Conservation (phyloP, 2,797 vertebrate genomes). For the Coccyzus lansbergi region DNA sequence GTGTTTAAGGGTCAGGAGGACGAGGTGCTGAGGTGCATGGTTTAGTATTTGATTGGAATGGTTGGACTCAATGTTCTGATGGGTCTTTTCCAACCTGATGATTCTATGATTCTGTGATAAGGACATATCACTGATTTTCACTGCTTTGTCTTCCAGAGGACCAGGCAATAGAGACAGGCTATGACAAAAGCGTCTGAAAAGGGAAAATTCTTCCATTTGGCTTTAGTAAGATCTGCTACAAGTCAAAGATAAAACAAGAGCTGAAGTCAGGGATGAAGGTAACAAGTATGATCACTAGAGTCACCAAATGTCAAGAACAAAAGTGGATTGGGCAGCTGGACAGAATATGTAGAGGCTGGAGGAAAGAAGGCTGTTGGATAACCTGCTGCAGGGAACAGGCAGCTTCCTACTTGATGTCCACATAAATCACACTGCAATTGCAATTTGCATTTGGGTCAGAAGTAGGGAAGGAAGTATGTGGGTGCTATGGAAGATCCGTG, state of each 20-base stretch:
- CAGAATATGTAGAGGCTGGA: background rate
- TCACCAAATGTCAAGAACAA: background rate
- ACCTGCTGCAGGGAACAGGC: background rate
- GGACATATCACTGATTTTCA: background rate
- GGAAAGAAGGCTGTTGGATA: background rate
- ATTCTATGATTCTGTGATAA: too few species aligned
- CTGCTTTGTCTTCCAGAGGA: background rate
- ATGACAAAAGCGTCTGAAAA: background rate
- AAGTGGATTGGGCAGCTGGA: background rate
- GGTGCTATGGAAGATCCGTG: accelerated
- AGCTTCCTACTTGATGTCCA: background rate
- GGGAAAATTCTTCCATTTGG: background rate
- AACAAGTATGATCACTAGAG: background rate
- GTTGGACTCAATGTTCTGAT: too few species aligned
- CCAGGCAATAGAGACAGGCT: background rate
- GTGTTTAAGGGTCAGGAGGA: too few species aligned
- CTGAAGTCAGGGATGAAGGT: background rate
- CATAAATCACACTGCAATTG: background rate
- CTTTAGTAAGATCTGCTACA: background rate
- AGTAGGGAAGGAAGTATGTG: background rate
- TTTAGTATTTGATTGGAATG: too few species aligned
- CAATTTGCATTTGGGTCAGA: background rate
- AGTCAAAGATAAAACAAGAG: background rate
- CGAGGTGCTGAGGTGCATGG: too few species aligned
- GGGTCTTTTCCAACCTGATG: too few species aligned